These are phyloP conservation scores for Buceros bicornis DNA, from an alignment of 2,797 vertebrate genomes.

Conservation along the genomic window DNA sequence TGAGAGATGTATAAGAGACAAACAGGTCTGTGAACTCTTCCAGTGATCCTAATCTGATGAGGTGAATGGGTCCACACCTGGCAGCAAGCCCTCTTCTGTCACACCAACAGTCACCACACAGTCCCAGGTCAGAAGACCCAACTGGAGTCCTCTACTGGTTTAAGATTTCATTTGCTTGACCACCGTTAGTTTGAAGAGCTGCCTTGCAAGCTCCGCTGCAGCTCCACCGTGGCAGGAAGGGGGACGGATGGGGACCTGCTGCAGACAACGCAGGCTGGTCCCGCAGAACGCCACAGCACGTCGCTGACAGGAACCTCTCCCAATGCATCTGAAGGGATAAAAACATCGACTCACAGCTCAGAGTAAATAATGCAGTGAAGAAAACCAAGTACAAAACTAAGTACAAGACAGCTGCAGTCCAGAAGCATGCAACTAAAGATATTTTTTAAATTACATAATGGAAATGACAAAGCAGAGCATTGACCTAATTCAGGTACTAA, in stretches of 20 bases:
- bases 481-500: neutral
- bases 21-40: neutral
- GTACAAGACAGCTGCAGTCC: neutral
- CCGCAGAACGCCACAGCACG: rapidly evolving
- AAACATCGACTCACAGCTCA: neutral
- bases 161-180: neutral
- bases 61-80: neutral
- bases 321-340: neutral
- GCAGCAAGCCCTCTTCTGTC: neutral
- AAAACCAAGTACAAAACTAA: neutral
- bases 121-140: neutral
- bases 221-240: neutral
- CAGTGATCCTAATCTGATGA: neutral
- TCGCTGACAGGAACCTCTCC: neutral
- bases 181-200: neutral
- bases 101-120: neutral
- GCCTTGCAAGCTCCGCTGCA: neutral
- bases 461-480: neutral
- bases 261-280: neutral
- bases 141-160: neutral
- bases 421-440: neutral
- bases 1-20: neutral
- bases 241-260: neutral
- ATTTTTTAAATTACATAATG: neutral
- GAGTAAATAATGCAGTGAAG: neutral